Conservation (phyloP, 2,888 invertebrate species). For the Norana najaformis region DNA sequence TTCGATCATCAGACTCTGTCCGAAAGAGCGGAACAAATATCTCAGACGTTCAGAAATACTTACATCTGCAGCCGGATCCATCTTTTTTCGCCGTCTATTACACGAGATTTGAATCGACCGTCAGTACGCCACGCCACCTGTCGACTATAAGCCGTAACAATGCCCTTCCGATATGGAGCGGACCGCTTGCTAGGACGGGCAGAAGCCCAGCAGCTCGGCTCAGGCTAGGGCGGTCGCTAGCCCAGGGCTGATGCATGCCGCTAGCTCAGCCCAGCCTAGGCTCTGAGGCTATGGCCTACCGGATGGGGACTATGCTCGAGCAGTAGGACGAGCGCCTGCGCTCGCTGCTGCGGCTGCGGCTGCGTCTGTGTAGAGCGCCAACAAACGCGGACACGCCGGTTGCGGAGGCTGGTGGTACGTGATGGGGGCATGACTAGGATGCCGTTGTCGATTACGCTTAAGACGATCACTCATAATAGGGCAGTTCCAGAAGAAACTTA, state of each 20-base stretch:
- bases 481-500: neutral
- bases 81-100: neutral
- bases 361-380: neutral
- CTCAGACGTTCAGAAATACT: neutral
- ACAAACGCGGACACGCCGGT: neutral
- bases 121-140: neutral
- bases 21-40: neutral
- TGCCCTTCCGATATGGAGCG: neutral
- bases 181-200: neutral
- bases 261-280: neutral
- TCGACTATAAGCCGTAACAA: neutral
- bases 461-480: neutral
- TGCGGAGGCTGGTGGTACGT: neutral
- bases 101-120: neutral
- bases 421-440: conserved; percentile 5
- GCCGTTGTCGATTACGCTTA: neutral
- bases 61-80: neutral
- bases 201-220: neutral
- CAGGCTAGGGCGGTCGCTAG: too few species aligned
- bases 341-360: neutral
- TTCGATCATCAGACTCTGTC: too few species aligned
- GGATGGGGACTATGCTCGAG: neutral
- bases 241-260: neutral
- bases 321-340: neutral
- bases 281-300: neutral